These are phyloP conservation scores for Lapara coniferarum DNA, from an alignment of 2,888 invertebrate species.

Conservation along the genomic window DNA sequence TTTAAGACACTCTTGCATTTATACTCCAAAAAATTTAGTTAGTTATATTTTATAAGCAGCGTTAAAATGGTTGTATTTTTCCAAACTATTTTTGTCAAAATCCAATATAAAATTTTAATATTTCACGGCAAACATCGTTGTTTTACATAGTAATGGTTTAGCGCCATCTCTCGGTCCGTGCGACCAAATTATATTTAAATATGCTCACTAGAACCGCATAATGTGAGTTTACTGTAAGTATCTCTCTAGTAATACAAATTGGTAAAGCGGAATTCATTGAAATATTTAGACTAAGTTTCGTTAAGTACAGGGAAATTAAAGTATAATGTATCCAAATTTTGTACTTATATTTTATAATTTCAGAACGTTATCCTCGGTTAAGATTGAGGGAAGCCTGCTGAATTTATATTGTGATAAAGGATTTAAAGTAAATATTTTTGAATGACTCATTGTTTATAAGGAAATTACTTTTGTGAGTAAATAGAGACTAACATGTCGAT, in stretches of 20 bases:
- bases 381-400: slow-evolving; percentile 78
- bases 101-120: neutral
- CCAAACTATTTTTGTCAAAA: neutral
- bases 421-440: neutral
- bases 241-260: slow-evolving; percentile 13
- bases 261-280: neutral
- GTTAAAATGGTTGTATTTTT: neutral
- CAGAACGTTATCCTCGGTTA: slow-evolving; percentile 78
- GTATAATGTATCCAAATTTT: slow-evolving; percentile 19
- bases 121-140: neutral
- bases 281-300: slow-evolving; percentile 1
- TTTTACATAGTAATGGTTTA: neutral
- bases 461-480: neutral
- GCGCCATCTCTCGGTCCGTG: slow-evolving; percentile 17
- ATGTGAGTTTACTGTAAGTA: neutral
- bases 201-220: slow-evolving; percentile 12
- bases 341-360: slow-evolving; percentile 62
- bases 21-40: slow-evolving; percentile 13
- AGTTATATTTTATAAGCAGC: slow-evolving; percentile 11
- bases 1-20: slow-evolving; percentile 13
- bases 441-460: neutral
- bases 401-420: slow-evolving; percentile 60
- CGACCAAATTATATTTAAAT: neutral
- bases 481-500: neutral
- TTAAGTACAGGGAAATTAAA: slow-evolving; percentile 40